A percentile compares a stretch with the other conserved stretches of the same genome.
Conservation (phyloP, 2,888 invertebrate species). For the Periphyllus acericola region DNA sequence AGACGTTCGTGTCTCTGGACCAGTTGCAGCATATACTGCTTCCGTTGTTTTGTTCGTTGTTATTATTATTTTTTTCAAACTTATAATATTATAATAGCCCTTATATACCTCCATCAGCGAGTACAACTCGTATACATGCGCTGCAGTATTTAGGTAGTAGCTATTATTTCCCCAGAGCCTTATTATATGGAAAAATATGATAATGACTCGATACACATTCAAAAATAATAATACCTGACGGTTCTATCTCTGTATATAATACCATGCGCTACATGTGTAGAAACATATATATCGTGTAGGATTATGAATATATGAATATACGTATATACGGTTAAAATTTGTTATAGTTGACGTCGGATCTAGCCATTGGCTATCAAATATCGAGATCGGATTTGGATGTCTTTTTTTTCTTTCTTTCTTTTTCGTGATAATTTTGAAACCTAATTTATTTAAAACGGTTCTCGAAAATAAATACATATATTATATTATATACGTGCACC, state of each 20-base stretch:
- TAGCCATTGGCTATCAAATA: conserved; percentile 44
- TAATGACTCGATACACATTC: conserved; percentile 24
- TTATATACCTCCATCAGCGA: too few relatives aligned
- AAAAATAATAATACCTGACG: conserved; percentile 51
- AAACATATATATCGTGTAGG: conserved; percentile 4
- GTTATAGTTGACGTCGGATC: conserved; percentile 6
- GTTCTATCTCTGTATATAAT: neutral
- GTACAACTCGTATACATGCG: too few relatives aligned
- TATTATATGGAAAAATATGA: conserved; percentile 51
- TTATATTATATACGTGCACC: neutral
- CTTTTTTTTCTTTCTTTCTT: neutral
- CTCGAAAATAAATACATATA: neutral
- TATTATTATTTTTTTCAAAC: neutral
- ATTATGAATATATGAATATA: neutral
- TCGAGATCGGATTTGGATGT: conserved; percentile 40
- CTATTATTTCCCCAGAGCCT: conserved; percentile 25
- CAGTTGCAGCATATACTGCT: too few relatives aligned
- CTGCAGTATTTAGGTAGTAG: neutral
- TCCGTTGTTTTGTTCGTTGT: neutral
- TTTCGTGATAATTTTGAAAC: conserved; percentile 49
- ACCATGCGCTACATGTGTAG: neutral
- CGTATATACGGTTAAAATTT: conserved; percentile 18
- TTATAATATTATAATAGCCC: too few relatives aligned
- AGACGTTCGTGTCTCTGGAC: too few relatives aligned
- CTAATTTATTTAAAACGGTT: conserved; percentile 49